These are phyloP conservation scores for Knipowitschia caucasica DNA, from an alignment of 2,797 vertebrate species.

Conservation along the genomic window DNA sequence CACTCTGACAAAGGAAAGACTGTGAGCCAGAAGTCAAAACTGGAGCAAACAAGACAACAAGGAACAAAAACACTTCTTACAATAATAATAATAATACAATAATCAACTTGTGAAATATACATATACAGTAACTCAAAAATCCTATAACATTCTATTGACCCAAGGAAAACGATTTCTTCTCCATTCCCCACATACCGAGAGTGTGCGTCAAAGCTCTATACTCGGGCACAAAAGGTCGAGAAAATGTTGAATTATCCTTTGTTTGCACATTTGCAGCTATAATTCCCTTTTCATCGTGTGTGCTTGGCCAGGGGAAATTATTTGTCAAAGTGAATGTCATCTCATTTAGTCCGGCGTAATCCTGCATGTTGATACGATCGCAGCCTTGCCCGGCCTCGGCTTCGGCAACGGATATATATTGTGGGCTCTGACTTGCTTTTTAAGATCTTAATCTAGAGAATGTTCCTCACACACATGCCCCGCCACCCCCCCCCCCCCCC, in stretches of 20 bases:
- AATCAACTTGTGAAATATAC: no score
- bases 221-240: slow-evolving; percentile 20
- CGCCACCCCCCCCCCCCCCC: background rate
- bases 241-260: slow-evolving; percentile 1
- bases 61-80: no score
- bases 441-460: slow-evolving; percentile 78
- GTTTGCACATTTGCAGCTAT: slow-evolving; percentile 38
- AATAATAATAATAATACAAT: no score
- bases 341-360: slow-evolving; percentile 72
- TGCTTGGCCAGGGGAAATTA: slow-evolving; percentile 63
- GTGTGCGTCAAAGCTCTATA: slow-evolving; percentile 16
- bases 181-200: slow-evolving; percentile 19
- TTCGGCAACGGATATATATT: slow-evolving; percentile 64
- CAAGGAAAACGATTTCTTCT: no score
- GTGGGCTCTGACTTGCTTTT: slow-evolving; percentile 66
- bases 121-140: no score
- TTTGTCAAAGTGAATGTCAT: slow-evolving; percentile 79
- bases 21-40: no score
- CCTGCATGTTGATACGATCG: slow-evolving; percentile 67
- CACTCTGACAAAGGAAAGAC: no score
- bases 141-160: no score
- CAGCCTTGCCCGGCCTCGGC: slow-evolving; percentile 52
- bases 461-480: slow-evolving; percentile 23
- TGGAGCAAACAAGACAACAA: no score
- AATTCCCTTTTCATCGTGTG: slow-evolving; percentile 43